Evolutionary conservation across 2,888 invertebrate species (phyloP).

Genomic region (Leucania comma): DNA sequence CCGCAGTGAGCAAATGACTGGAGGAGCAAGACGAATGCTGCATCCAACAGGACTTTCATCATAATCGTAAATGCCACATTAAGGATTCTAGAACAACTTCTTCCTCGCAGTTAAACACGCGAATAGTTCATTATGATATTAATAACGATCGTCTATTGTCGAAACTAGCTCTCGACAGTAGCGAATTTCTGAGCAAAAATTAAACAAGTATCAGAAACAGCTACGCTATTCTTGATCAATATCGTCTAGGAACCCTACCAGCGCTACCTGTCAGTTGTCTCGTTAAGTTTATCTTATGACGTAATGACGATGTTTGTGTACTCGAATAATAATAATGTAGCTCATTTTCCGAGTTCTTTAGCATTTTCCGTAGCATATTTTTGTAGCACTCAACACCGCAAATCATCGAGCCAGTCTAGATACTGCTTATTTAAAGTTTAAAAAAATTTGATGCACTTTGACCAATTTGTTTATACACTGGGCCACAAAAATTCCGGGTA

Average conservation of each 20-base stretch:
- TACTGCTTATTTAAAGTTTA: conserved; percentile 11
- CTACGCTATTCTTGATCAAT: neutral
- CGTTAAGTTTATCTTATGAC: conserved; percentile 5
- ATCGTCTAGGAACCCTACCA: neutral
- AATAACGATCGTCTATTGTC: too few relatives aligned
- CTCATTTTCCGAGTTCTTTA: conserved; percentile 18
- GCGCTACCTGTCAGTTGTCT: conserved; percentile 2
- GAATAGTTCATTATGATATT: neutral
- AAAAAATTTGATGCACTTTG: neutral
- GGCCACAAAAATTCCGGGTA: too few relatives aligned
- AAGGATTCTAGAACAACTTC: neutral
- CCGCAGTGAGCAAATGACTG: neutral
- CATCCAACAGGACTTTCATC: neutral
- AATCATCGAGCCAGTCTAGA: neutral
- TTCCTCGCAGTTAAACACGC: neutral
- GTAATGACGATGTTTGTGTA: conserved; percentile 19
- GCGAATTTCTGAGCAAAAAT: neutral
- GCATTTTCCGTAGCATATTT: conserved; percentile 23
- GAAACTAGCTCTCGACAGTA: neutral
- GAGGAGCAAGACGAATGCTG: neutral
- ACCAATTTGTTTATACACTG: neutral
- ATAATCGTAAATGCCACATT: neutral
- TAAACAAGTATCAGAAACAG: neutral
- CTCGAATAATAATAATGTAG: conserved; percentile 7
- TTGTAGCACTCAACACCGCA: conserved; percentile 7